Base-by-base conservation (phyloP, 2,113 vertebrate species). In the Myrmophylax atrothorax region DNA sequence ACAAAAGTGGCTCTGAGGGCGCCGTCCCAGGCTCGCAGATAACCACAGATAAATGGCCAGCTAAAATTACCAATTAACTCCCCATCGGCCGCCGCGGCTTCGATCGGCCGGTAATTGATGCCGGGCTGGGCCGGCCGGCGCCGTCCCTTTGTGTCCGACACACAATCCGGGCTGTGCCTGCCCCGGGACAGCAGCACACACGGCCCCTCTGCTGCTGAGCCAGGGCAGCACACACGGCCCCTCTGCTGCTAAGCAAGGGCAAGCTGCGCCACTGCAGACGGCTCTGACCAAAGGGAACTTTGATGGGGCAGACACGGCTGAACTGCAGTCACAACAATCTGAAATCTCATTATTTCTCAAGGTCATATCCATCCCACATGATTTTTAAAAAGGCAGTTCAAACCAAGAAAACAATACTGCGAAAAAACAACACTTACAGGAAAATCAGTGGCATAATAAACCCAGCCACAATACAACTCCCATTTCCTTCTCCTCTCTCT, bases 41-140 rank as follows among this genome's bases (percentile, higher is more conserved):
- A 97, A 97, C 98, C 97, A 97, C 97, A 97, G 96, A 98, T 96
- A 98, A 98, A 99, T 97, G 98, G 97, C 97, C 98, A 98, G 98
- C 98, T 99, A 99, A 98, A 99, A 98, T 99, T 99, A 99, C 99
- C 99, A 99, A 99, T 99, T 99, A 99, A 98, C 97, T 99, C 98
- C 98, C 98, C 98, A 99, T 98, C 98, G 99, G 98, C 98, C 98
- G 98, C 98, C 97, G 98, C 97, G 87, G 97, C 98, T 99, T 99
- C 98, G 98, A 99, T 99, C 98, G 99, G 99, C 98, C 97, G 98
- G 98, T 98, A 98, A 99, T 98, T 98, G 98, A 99, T 98, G 40
- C 40, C 40, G 40, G 40, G 40, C 40, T 42, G 14, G 98, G 99
- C 98, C 49, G 97, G 98, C 97, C 98, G 99, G 99, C 99, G 99